These are phyloP conservation scores for Botia almorhae DNA, from an alignment of 2,797 vertebrate genomes.

Conservation along the genomic window DNA sequence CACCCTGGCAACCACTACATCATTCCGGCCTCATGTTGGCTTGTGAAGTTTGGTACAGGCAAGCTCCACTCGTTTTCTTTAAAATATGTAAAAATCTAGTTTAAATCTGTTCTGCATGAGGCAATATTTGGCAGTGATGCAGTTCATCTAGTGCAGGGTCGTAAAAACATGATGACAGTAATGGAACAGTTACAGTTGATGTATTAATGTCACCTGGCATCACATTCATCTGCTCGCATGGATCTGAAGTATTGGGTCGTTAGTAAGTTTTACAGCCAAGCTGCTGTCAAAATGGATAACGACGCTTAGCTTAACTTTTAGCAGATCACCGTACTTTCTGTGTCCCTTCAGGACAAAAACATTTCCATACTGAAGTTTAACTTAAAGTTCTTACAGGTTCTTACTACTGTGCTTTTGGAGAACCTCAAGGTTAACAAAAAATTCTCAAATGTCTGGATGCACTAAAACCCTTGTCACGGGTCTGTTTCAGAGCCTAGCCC, in stretches of 20 bases:
- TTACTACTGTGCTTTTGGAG: neutral
- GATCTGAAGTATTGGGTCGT: neutral
- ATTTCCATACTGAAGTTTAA: neutral
- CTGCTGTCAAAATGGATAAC: neutral
- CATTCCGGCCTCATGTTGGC: neutral
- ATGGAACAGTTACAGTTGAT: neutral
- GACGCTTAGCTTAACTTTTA: neutral
- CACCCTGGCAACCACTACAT: neutral
- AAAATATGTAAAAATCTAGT: neutral
- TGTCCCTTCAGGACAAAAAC: neutral
- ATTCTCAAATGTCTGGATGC: neutral
- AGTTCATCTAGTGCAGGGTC: neutral
- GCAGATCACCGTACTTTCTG: neutral
- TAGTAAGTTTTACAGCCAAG: neutral
- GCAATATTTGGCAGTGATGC: neutral
- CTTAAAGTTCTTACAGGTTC: neutral
- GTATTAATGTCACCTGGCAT: neutral
- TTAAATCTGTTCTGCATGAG: neutral
- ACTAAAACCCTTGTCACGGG: neutral
- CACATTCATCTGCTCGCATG: neutral
- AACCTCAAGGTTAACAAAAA: neutral
- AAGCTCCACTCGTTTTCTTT: neutral
- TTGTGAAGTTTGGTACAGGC: neutral
- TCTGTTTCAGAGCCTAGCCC: constrained; percentile 92
- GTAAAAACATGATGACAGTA: neutral